Percentiles rank a stretch among this genome's conserved stretches.
These are phyloP conservation scores for Allacma fusca DNA, from an alignment of 2,888 invertebrate genomes.

Conservation along the genomic window DNA sequence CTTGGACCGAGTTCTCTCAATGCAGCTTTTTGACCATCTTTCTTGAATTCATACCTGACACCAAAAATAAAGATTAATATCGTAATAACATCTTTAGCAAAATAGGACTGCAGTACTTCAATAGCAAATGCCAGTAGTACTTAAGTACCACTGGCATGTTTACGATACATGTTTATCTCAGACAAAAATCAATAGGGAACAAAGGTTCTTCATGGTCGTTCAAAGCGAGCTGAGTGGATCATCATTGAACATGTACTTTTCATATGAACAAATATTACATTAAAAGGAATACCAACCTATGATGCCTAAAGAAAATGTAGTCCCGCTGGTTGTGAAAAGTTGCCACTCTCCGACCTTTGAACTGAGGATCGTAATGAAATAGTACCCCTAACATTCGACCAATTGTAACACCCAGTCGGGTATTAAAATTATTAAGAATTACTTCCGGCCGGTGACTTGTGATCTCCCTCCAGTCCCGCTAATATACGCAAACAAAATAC, in stretches of 20 bases:
- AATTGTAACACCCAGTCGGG: slow-evolving; percentile 87
- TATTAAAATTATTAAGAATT: slow-evolving; percentile 94
- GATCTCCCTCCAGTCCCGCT: slow-evolving; percentile 79
- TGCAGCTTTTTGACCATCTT: slow-evolving; percentile 70
- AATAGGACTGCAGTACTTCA: no score
- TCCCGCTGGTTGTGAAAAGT: slow-evolving; percentile 99
- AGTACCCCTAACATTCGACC: slow-evolving; percentile 92
- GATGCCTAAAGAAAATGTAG: slow-evolving; percentile 98
- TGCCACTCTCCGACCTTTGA: slow-evolving; percentile 88
- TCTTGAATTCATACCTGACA: slow-evolving; percentile 84
- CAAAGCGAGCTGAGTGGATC: slow-evolving; percentile 42
- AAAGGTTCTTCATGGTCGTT: slow-evolving; percentile 34
- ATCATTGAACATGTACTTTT: slow-evolving; percentile 13
- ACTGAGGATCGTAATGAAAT: slow-evolving; percentile 96
- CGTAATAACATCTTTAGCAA: no score
- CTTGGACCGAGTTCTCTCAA: slow-evolving; percentile 95
- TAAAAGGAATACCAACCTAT: no score
- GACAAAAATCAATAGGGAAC: slow-evolving; percentile 35
- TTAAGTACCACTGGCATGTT: no score
- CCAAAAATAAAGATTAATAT: no score
- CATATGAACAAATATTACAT: no score
- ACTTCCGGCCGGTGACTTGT: slow-evolving; percentile 92
- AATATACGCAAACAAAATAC: slow-evolving; percentile 43
- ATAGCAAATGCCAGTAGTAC: no score
- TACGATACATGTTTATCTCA: slow-evolving; percentile 1